Evolutionary conservation across 2,888 invertebrate species (phyloP).

Genomic region (Heliothis peltigera): DNA sequence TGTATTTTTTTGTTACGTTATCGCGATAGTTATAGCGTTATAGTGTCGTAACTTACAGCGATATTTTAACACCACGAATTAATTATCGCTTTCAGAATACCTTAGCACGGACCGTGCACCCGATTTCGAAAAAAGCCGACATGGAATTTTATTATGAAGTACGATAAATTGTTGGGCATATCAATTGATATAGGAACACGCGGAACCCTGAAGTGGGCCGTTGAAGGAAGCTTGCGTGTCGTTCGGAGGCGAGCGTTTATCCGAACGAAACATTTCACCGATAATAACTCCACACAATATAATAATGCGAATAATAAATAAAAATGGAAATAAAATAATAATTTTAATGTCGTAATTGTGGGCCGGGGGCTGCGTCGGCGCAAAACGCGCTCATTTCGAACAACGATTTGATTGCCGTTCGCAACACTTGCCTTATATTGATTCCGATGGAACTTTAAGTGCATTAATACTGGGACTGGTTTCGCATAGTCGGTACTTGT

Average conservation of each 20-base stretch:
- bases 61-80: conserved; percentile 2
- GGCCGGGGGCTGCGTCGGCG: conserved; percentile 81
- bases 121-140: conserved; percentile 23
- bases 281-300: conserved; percentile 90
- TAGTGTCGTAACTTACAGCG: background rate
- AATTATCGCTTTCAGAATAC: conserved; percentile 12
- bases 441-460: conserved; percentile 78
- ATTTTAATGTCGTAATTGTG: conserved; percentile 89
- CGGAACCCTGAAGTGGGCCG: conserved; percentile 76
- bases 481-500: conserved; percentile 61
- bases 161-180: conserved; percentile 37
- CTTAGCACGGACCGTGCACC: conserved; percentile 10
- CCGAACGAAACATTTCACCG: conserved; percentile 90
- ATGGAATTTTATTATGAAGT: conserved; percentile 13
- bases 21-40: too few species aligned
- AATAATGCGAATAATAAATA: conserved; percentile 90
- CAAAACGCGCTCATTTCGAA: conserved; percentile 80
- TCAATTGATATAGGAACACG: conserved; percentile 45
- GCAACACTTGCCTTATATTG: conserved; percentile 78
- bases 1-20: background rate
- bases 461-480: conserved; percentile 75
- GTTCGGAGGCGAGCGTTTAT: conserved; percentile 84
- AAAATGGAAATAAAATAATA: conserved; percentile 90
- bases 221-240: conserved; percentile 83
- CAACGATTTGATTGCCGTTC: conserved; percentile 80